Evolutionary conservation across 2,113 vertebrate species (phyloP).

Genomic region (Hymenochirus boettgeri): DNA sequence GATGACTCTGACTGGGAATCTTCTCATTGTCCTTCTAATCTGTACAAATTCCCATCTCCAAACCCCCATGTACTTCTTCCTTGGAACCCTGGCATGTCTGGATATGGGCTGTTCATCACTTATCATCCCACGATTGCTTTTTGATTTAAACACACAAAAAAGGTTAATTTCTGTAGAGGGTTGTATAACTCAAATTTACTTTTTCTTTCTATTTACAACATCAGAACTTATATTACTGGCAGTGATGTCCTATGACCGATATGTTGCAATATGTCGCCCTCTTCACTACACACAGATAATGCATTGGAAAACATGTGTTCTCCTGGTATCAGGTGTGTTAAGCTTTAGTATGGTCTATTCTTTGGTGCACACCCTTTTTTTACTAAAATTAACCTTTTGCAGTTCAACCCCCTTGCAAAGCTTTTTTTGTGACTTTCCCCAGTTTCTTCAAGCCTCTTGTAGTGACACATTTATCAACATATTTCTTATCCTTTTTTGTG

Average conservation of each 20-base stretch:
- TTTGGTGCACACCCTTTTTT: neutral
- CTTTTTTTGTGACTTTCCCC: conserved; percentile 34
- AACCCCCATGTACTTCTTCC: conserved; percentile 24
- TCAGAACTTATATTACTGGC: conserved; percentile 42
- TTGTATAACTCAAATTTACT: conserved; percentile 39
- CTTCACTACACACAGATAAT: conserved; percentile 40
- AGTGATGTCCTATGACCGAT: conserved; percentile 46
- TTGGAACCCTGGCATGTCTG: conserved; percentile 13
- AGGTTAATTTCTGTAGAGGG: conserved; percentile 41
- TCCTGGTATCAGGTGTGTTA: neutral
- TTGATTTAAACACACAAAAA: neutral
- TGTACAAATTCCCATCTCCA: conserved; percentile 1
- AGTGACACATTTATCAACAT: conserved; percentile 34
- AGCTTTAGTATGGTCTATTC: neutral
- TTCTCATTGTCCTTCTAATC: conserved; percentile 9
- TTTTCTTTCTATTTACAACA: conserved; percentile 38
- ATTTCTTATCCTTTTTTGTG: conserved; percentile 2
- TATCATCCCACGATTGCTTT: conserved; percentile 21
- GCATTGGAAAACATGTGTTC: conserved; percentile 2
- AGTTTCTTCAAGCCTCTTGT: conserved; percentile 39
- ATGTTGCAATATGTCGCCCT: conserved; percentile 46
- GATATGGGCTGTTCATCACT: conserved; percentile 26
- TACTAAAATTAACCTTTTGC: conserved; percentile 8
- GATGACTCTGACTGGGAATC: conserved; percentile 1
- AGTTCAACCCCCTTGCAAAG: neutral